Base-by-base conservation (phyloP, 2,797 vertebrate genomes). In the Sebastes itinus region DNA sequence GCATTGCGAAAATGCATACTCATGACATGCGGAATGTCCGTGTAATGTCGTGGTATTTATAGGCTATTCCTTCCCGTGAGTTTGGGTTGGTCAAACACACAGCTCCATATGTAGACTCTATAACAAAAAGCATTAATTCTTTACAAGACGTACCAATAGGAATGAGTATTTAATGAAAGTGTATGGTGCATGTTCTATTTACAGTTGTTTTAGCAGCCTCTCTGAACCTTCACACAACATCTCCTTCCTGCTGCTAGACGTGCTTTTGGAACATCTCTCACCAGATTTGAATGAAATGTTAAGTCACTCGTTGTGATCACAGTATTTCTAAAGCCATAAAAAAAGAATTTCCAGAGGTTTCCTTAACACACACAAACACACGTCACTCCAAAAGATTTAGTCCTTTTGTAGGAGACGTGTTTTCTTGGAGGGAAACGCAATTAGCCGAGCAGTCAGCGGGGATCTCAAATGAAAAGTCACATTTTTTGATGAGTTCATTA, bases 401-500 rank as follows among this genome's bases (percentile, higher is more conserved):
- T n/a, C 16, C 33, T 67, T 28, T 27, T 18, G 49, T 1, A 5
- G 22, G 4, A 77, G 22, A 27, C 32, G 23, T 56, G 4, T 80
- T 70, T 64, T 66, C 25, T 18, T 1, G 7, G 70, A 67, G 70
- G 7, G 22, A 77, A 80, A 82, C 6, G 49, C 80, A 83, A 85
- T 83, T 77, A 80, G 32, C 58, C 1, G 32, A 81, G 74, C 78
- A 80, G 75, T 84, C 83, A 72, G 81, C 22, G 1, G 79, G 52
- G 59, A 72, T 54, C 32, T 25, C 22, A 1, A 28, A 65, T 62
- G 71, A 79, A 79, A 77, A 81, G 27, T 27, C 63, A 16, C 33
- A 49, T 78, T 72, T 67, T 77, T 22, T 59, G 74, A 84, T 18
- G 77, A 78, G 62, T 85, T 87, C 49, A 72, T 83, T 79, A 32